Evolutionary conservation across 1,140 invertebrate species (phyloP), one percentile per base, ranked within the genome.

Genomic region (Caenorhabditis inopinata): DNA sequence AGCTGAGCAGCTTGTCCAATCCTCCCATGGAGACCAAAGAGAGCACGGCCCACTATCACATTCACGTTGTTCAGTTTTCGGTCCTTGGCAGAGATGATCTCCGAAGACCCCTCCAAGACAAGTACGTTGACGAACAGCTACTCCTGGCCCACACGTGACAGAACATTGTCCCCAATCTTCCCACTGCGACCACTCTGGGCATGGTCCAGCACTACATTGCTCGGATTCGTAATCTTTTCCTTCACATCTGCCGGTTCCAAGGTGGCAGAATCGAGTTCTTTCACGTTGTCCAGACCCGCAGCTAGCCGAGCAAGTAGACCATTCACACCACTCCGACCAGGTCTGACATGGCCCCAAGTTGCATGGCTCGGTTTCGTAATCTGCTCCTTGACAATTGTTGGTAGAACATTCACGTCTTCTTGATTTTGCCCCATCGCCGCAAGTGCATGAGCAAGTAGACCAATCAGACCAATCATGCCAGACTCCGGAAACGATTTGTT

Each of bases 391-490:
- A 29, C 83, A 84, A 48, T 83, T 74, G 38, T 58, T 82, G 18
- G 62, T 75, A n/a, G 73, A 27, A 53, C 84, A 85, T 23, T 79
- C 74, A 18, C 84, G 49, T 23, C 82, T 58, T 48, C 84, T 74
- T 25, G 81, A 68, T 42, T 79, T 82, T 14, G 83, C 48, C 47
- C 82, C 82, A 47, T 84, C 84, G 35, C 78, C 84, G 45, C 84
- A 84, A 16, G 83, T 80, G 73, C 82, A 83, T 11, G 68, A 76
- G 79, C 83, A 84, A 16, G 46, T 32, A 23, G 58, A 75, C 78
- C 78, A 84, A 14, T 84, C 83, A 21, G 49, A 76, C 78, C 78
- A 90, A 88, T 82, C 76, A 7, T 78, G 76, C 81, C 81, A 82
- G 7, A 58, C 46, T 14, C 81, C 77, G 47, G 76, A 62, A 32